Evolutionary conservation across 2,797 vertebrate genomes (phyloP).

Genomic region (Spizella passerina): DNA sequence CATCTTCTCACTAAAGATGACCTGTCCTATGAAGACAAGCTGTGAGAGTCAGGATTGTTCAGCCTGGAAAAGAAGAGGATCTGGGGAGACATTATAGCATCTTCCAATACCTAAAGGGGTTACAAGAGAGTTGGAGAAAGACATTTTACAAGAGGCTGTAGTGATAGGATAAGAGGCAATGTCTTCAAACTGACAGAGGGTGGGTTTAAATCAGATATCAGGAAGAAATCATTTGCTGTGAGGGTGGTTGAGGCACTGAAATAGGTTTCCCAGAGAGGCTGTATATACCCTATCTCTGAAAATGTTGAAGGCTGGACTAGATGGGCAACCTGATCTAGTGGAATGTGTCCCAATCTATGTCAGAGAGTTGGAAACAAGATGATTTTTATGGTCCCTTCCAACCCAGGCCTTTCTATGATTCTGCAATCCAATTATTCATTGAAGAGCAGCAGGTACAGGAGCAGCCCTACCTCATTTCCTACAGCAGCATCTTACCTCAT

Average conservation of each 20-base stretch:
- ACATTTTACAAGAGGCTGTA: not conserved
- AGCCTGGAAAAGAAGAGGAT: not conserved
- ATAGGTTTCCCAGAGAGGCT: not conserved
- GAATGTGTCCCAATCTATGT: not conserved
- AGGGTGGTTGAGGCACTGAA: not conserved
- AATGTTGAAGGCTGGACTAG: not conserved
- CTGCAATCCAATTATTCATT: rapidly evolving
- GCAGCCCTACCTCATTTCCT: not conserved
- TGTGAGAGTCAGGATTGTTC: not conserved
- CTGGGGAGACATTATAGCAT: too few relatives aligned
- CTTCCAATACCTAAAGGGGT: not conserved
- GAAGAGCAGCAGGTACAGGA: not conserved
- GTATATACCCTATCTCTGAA: not conserved
- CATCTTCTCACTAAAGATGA: not conserved
- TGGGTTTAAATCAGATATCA: not conserved
- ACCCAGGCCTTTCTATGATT: not conserved
- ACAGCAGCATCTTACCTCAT: not conserved
- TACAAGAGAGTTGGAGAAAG: not conserved
- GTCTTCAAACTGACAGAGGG: not conserved
- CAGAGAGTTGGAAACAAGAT: not conserved
- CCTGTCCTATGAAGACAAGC: not conserved
- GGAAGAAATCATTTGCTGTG: not conserved
- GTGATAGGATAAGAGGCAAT: not conserved
- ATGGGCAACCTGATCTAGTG: not conserved
- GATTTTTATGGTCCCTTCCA: not conserved